Percentiles rank a stretch among this genome's conserved stretches.
Evolutionary conservation across 2,888 invertebrate species (phyloP).

Genomic region (Ashinkailepas kermadecensis): DNA sequence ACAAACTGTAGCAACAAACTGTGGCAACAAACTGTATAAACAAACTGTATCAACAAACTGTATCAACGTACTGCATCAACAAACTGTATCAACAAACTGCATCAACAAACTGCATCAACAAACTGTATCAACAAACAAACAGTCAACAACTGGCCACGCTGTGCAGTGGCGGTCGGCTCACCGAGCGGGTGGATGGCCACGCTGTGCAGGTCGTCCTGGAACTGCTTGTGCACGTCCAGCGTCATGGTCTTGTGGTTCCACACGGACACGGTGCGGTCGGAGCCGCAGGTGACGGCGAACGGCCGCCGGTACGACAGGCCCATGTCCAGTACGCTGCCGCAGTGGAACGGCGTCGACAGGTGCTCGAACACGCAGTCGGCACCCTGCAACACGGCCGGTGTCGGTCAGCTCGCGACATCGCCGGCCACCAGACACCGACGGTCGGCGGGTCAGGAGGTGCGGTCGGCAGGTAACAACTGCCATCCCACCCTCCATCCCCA

Average conservation of each 20-base stretch:
- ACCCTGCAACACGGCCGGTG: conserved; percentile 40
- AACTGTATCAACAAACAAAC: no score
- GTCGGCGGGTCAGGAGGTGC: no score
- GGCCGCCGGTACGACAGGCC: conserved; percentile 56
- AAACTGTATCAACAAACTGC: no score
- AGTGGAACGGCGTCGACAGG: conserved; percentile 67
- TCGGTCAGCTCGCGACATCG: neutral
- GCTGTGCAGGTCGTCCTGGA: conserved; percentile 68
- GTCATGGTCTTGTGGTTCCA: conserved; percentile 86
- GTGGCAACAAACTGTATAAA: no score
- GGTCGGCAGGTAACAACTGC: no score
- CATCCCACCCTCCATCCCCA: no score
- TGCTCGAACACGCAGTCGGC: conserved; percentile 55
- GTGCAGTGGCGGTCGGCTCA: neutral
- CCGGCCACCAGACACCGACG: neutral
- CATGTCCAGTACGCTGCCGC: conserved; percentile 68
- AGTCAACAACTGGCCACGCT: no score
- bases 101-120: no score
- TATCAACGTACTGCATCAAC: no score
- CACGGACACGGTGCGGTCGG: conserved; percentile 75
- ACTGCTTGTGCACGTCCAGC: conserved; percentile 66
- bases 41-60: no score
- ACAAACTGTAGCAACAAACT: no score
- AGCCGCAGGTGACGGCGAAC: conserved; percentile 67
- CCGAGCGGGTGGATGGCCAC: conserved; percentile 59